Evolutionary conservation across 2,113 vertebrate genomes (phyloP).

Genomic region (Eurystomus gularis): DNA sequence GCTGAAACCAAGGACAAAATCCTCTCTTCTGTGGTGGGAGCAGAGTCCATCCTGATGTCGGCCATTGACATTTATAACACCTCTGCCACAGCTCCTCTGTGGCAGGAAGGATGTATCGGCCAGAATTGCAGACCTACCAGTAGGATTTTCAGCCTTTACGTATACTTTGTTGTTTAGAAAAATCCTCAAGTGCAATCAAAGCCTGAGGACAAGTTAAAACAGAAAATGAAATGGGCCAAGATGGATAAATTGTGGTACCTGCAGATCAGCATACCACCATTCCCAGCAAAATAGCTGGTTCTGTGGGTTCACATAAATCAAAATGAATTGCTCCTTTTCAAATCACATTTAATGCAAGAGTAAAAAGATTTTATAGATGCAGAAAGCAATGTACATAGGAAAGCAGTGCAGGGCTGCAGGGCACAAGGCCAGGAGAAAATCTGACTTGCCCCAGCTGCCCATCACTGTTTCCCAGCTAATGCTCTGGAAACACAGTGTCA

Average conservation of each 20-base stretch:
- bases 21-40: background rate
- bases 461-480: background rate
- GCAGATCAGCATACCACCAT: fast-evolving
- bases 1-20: background rate
- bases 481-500: background rate
- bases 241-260: background rate
- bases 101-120: background rate
- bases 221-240: background rate
- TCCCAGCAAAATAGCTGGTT: background rate
- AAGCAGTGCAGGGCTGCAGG: background rate
- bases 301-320: background rate
- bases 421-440: background rate
- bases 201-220: background rate
- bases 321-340: background rate
- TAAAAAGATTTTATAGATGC: background rate
- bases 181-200: background rate
- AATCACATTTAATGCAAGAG: background rate
- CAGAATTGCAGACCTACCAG: background rate
- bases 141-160: background rate
- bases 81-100: background rate
- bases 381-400: background rate
- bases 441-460: background rate
- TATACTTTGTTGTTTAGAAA: background rate
- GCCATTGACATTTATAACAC: background rate
- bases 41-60: fast-evolving